Conservation (phyloP, 2,113 vertebrate genomes). For the Petromus typicus region DNA sequence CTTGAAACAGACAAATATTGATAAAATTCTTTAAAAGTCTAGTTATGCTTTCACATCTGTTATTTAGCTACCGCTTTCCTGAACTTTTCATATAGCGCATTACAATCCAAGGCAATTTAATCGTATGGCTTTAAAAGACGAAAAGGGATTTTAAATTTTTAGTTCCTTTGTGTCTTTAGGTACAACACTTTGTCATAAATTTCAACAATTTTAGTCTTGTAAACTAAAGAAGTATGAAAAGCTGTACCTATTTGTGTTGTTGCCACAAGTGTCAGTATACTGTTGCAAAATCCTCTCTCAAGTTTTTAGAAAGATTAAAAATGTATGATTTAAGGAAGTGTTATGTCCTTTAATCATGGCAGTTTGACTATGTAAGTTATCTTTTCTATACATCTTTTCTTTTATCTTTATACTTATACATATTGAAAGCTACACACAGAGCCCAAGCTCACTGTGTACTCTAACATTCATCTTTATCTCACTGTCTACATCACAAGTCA, state of each 20-base stretch:
- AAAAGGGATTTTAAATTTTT: constrained; percentile 63
- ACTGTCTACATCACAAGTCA: background rate
- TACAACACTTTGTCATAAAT: background rate
- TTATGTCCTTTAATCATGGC: background rate
- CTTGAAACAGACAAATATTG: constrained; percentile 67
- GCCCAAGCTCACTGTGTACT: background rate
- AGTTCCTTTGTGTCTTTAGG: background rate
- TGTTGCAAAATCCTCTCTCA: background rate
- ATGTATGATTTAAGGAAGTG: background rate
- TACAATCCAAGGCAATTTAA: constrained; percentile 64
- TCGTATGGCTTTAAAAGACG: background rate
- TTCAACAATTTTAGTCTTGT: background rate
- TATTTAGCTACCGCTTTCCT: constrained; percentile 75
- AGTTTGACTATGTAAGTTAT: background rate
- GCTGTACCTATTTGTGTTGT: background rate
- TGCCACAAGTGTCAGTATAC: background rate
- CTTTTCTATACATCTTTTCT: background rate
- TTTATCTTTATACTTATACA: background rate
- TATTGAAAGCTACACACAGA: background rate
- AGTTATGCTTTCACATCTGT: constrained; percentile 77
- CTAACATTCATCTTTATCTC: too few species aligned
- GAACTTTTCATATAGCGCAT: constrained; percentile 55
- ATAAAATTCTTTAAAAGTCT: constrained; percentile 76
- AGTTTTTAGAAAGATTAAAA: background rate
- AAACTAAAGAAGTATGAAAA: background rate